Conservation (phyloP, 2,888 invertebrate genomes). For the Hydrotaea diabolus region DNA sequence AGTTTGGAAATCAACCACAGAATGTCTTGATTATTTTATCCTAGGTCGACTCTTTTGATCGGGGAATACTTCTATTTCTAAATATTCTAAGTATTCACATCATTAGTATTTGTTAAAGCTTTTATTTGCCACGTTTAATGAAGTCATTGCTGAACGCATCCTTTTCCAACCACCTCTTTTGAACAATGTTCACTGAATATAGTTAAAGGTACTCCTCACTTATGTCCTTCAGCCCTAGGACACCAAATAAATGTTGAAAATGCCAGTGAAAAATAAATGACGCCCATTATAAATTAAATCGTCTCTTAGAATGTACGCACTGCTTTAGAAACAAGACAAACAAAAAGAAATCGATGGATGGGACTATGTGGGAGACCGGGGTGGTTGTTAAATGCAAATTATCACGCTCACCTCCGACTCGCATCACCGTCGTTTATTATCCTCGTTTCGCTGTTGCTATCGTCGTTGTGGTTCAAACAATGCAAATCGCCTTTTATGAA, state of each 20-base stretch:
- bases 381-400: slow-evolving; percentile 56
- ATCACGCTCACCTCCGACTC: slow-evolving; percentile 55
- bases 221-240: background rate
- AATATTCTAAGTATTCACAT: too few species aligned
- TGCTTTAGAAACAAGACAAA: background rate
- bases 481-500: slow-evolving; percentile 54
- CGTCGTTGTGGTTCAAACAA: slow-evolving; percentile 47
- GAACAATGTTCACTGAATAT: too few species aligned
- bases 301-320: background rate
- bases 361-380: background rate
- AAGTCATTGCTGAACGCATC: too few species aligned
- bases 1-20: too few species aligned
- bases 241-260: background rate
- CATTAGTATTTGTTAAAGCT: too few species aligned
- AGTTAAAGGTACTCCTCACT: background rate
- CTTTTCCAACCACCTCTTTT: too few species aligned
- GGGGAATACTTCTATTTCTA: too few species aligned
- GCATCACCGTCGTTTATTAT: background rate
- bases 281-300: background rate
- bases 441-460: background rate
- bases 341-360: too few species aligned
- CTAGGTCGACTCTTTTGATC: too few species aligned
- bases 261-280: background rate
- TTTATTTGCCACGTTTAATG: too few species aligned
- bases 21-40: too few species aligned